phyloP scores from a whole-genome alignment of 2,113 vertebrate species.

The Actenoides lindsayi region DNA sequence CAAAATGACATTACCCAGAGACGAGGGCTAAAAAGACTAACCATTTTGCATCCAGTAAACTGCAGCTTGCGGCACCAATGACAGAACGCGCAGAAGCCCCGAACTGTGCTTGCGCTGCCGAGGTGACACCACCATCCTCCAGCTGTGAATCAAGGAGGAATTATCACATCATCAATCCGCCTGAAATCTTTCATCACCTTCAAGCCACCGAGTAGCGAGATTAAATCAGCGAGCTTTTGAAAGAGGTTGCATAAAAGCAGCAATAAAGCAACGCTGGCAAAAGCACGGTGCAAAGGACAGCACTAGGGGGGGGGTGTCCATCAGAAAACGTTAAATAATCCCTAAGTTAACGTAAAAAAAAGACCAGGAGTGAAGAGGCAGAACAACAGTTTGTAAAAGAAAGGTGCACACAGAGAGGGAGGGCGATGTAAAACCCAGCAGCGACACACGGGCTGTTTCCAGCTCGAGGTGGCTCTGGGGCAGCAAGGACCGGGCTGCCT shows the following conservation, averaged over 20 bases:
- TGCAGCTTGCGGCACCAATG: background rate
- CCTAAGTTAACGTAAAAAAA: background rate
- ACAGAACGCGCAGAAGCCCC: background rate
- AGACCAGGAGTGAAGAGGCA: background rate
- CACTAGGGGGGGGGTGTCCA: background rate
- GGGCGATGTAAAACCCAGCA: background rate
- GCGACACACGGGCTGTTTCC: background rate
- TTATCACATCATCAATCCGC: background rate
- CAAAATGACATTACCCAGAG: background rate
- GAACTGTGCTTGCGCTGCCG: background rate
- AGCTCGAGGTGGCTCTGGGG: background rate
- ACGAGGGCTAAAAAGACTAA: background rate
- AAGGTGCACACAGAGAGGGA: too few relatives aligned
- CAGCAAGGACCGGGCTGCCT: background rate
- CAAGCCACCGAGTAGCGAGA: conserved; percentile 17
- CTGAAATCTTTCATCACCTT: conserved; percentile 30
- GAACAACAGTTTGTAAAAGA: background rate
- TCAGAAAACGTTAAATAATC: background rate
- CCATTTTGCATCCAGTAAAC: background rate
- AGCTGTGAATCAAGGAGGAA: background rate
- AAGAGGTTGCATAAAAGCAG: conserved; percentile 41
- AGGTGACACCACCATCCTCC: background rate
- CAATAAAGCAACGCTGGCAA: background rate
- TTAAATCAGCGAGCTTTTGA: conserved; percentile 54
- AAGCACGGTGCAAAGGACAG: background rate